Conservation (phyloP, 2,113 vertebrate species). For the Brevimyrus niger region DNA sequence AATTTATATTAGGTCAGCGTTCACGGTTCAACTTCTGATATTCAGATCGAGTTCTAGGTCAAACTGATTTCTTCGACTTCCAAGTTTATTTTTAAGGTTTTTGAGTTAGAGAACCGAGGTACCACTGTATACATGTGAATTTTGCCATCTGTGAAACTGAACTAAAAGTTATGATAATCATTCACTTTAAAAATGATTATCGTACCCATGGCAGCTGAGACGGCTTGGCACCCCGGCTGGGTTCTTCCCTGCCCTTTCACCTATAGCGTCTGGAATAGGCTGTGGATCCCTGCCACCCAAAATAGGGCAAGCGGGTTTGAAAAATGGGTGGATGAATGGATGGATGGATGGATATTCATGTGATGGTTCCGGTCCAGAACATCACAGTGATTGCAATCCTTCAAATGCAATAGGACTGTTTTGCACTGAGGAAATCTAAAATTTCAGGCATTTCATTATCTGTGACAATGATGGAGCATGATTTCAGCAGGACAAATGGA, state of each 20-base stretch:
- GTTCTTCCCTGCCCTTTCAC: neutral
- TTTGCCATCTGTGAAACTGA: neutral
- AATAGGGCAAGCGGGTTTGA: no score
- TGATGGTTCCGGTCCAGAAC: constrained; percentile 29
- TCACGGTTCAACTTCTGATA: no score
- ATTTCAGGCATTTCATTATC: constrained; percentile 33
- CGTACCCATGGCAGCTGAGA: no score
- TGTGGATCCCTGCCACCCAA: neutral
- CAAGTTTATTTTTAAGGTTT: no score
- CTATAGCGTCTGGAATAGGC: neutral
- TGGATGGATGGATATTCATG: constrained; percentile 39
- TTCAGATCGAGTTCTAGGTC: no score
- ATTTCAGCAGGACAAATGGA: neutral
- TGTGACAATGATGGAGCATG: constrained; percentile 16
- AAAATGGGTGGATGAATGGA: no score
- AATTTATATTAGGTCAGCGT: no score
- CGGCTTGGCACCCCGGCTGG: no score
- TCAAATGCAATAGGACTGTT: constrained; percentile 44
- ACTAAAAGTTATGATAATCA: constrained; percentile 27
- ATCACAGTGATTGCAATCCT: constrained; percentile 47
- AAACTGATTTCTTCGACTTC: no score
- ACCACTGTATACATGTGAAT: no score
- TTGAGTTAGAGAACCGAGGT: no score
- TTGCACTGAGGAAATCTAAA: constrained; percentile 30
- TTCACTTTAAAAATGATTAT: constrained; percentile 31